These are phyloP conservation scores for Megamerina dolium DNA, from an alignment of 2,888 invertebrate species.

Conservation along the genomic window DNA sequence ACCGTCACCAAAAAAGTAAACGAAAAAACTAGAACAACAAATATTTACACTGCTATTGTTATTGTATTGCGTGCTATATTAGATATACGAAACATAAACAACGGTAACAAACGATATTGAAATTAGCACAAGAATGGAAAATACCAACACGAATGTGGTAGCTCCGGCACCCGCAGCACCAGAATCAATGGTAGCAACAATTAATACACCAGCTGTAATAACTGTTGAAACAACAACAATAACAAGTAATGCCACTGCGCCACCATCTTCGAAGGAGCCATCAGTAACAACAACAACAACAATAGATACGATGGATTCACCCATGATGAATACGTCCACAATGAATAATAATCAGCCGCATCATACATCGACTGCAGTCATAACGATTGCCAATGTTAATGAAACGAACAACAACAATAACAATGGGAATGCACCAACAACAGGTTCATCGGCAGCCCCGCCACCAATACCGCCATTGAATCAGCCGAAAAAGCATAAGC, in stretches of 20 bases:
- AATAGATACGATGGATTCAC: conserved; percentile 12
- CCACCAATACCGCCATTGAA: conserved; percentile 7
- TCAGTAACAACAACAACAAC: conserved; percentile 4
- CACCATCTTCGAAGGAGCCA: not conserved
- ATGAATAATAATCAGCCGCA: no score
- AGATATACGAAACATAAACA: no score
- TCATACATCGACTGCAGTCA: no score
- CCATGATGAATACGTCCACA: no score
- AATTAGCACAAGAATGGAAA: conserved; percentile 22
- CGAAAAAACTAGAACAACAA: no score
- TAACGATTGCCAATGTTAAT: conserved; percentile 30
- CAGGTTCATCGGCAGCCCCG: conserved; percentile 18
- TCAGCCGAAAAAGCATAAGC: no score
- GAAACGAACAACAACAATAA: conserved; percentile 28
- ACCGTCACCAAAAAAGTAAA: no score
- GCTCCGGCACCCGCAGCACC: conserved; percentile 13
- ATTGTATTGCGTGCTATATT: not conserved
- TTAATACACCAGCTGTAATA: not conserved
- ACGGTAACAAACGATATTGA: conserved; percentile 22
- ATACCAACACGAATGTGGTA: conserved; percentile 14
- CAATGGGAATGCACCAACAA: conserved; percentile 16
- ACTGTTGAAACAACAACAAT: not conserved
- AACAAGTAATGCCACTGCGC: conserved; percentile 2
- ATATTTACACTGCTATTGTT: not conserved
- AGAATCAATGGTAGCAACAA: conserved; percentile 1